Conservation (phyloP, 1,140 invertebrate genomes). For the Formica selysi region DNA sequence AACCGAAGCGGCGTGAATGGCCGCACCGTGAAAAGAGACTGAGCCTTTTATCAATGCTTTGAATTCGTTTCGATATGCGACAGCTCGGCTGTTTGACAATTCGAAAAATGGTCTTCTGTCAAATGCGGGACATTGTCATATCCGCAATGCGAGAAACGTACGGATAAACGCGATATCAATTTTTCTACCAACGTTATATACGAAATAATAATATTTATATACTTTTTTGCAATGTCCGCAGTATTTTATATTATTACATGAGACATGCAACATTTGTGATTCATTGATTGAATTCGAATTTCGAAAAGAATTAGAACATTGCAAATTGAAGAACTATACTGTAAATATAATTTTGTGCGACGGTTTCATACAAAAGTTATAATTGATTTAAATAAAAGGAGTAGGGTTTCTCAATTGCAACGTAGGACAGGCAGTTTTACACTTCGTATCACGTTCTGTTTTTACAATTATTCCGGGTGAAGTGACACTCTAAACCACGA, state of each 20-base stretch:
- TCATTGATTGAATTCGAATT: conserved; percentile 17
- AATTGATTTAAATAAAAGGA: conserved; percentile 30
- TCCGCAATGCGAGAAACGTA: background rate
- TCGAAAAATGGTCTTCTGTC: conserved; percentile 45
- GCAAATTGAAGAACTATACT: background rate
- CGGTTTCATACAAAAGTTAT: background rate
- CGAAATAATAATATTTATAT: conserved; percentile 24
- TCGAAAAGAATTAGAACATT: background rate
- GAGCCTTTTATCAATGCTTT: conserved; percentile 44
- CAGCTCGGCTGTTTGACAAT: conserved; percentile 20
- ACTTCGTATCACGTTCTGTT: conserved; percentile 32
- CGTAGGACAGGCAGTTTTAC: background rate
- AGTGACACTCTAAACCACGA: conserved; percentile 35
- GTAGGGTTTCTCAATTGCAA: background rate
- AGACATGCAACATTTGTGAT: background rate
- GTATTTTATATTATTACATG: background rate
- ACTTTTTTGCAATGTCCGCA: background rate
- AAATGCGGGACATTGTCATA: conserved; percentile 26
- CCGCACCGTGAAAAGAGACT: conserved; percentile 38
- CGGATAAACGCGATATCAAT: background rate
- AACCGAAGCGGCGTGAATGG: conserved; percentile 38
- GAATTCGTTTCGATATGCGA: conserved; percentile 28
- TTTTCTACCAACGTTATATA: background rate
- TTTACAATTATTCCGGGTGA: conserved; percentile 40
- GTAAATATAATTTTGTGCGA: no score